These are phyloP conservation scores for Lingula anatina DNA, from an alignment of 2,888 invertebrate species.

Conservation along the genomic window DNA sequence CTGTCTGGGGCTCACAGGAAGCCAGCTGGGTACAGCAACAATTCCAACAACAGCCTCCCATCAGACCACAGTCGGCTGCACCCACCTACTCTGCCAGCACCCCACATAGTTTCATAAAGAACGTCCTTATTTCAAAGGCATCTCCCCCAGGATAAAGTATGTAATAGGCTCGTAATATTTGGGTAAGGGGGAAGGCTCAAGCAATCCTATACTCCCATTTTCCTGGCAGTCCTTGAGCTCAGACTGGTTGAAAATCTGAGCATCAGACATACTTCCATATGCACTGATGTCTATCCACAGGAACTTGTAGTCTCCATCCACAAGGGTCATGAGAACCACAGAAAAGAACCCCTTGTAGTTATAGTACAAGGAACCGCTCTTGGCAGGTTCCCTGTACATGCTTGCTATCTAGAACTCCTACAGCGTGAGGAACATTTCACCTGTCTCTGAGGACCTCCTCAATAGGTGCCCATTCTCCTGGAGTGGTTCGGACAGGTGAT, in stretches of 20 bases:
- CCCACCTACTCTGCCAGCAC: too few relatives aligned
- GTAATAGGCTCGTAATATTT: neutral
- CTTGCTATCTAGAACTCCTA: constrained; percentile 6
- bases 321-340: constrained; percentile 5
- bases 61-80: neutral
- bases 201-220: neutral
- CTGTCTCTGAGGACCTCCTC: neutral
- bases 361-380: constrained; percentile 4
- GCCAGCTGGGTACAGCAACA: constrained; percentile 1
- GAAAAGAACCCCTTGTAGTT: too few relatives aligned
- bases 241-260: neutral
- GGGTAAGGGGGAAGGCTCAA: neutral
- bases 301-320: constrained; percentile 7
- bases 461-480: neutral
- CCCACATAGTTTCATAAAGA: neutral
- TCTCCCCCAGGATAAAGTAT: neutral
- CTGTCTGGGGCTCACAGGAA: constrained; percentile 1
- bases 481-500: neutral
- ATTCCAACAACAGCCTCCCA: neutral
- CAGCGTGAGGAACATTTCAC: constrained; percentile 8
- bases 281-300: constrained; percentile 3
- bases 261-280: neutral
- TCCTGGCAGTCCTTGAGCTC: neutral
- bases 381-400: constrained; percentile 2
- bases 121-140: neutral